These are phyloP conservation scores for Neoaliturus tenellus DNA, from an alignment of 2,888 invertebrate species.

Conservation along the genomic window DNA sequence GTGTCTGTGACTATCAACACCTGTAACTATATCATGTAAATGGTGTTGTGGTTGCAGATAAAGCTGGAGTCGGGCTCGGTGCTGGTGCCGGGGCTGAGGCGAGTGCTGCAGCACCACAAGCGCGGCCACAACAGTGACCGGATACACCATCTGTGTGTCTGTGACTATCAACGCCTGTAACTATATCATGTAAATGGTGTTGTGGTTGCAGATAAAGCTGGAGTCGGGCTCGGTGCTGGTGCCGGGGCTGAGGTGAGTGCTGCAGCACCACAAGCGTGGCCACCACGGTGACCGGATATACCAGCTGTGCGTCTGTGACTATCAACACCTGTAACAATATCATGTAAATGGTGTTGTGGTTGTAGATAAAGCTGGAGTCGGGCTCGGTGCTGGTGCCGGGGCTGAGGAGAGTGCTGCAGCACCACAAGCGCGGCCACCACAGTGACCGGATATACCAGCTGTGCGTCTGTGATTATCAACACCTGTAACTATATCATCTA, in stretches of 20 bases:
- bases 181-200: not conserved
- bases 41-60: too few relatives aligned
- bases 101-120: not conserved
- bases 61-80: conserved; percentile 30
- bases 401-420: too few relatives aligned
- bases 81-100: not conserved
- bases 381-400: too few relatives aligned
- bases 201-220: not conserved
- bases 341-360: too few relatives aligned
- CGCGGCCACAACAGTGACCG: not conserved
- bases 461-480: too few relatives aligned
- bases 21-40: too few relatives aligned
- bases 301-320: not conserved
- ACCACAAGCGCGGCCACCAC: too few relatives aligned
- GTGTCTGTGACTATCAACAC: not conserved
- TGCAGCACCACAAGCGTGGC: too few relatives aligned
- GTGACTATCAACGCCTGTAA: conserved; percentile 1
- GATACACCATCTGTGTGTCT: conserved; percentile 43
- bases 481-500: too few relatives aligned
- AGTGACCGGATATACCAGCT: too few relatives aligned
- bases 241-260: not conserved
- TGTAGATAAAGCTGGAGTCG: too few relatives aligned
- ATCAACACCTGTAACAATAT: too few relatives aligned
- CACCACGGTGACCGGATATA: not conserved
- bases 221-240: not conserved